These are phyloP conservation scores for Norana najaformis DNA, from an alignment of 2,888 invertebrate species.

Conservation along the genomic window DNA sequence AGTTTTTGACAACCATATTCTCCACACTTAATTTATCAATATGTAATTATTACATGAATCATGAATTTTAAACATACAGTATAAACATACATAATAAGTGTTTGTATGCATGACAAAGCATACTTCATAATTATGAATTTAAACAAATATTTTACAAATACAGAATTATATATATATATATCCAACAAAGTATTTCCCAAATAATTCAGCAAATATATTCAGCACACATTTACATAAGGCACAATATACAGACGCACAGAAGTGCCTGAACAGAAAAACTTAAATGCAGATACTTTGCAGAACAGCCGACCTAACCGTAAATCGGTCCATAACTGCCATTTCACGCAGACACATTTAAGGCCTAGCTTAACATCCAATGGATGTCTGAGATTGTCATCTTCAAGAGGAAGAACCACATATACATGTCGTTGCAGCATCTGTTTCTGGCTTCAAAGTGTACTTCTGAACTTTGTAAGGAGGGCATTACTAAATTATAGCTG, in stretches of 20 bases:
- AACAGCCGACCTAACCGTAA: background rate
- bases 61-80: background rate
- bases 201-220: background rate
- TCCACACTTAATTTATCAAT: background rate
- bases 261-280: background rate
- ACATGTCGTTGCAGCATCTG: too few relatives aligned
- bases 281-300: background rate
- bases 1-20: background rate
- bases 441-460: too few relatives aligned
- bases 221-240: constrained; percentile 10
- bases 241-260: background rate
- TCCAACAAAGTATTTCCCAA: background rate
- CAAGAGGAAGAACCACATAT: too few relatives aligned
- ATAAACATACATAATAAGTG: background rate
- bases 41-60: background rate
- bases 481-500: too few relatives aligned
- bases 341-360: too few relatives aligned
- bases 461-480: too few relatives aligned
- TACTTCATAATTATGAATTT: background rate
- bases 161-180: background rate
- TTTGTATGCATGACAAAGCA: background rate
- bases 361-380: background rate
- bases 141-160: background rate
- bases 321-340: background rate
- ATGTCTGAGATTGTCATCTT: background rate